Base-by-base conservation (phyloP, 2,113 vertebrate species). In the Tautogolabrus adspersus region DNA sequence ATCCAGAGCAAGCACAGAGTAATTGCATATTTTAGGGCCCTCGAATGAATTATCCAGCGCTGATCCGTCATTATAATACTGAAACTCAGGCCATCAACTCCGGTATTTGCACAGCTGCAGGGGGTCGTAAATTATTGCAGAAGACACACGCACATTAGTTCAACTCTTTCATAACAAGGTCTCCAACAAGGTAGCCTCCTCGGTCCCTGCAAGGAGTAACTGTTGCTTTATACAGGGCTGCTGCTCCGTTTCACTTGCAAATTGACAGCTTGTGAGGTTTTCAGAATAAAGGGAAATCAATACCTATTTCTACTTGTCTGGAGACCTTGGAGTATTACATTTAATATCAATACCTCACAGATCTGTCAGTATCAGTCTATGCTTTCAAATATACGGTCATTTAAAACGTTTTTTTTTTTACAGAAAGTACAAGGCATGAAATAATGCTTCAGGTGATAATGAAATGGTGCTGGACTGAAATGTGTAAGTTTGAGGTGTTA, bases 11-110 rank as follows among this genome's bases (percentile, higher is more conserved):
- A 87, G 81, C 83, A 72, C 63, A 70, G 85, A 90, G 82, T 88
- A 89, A 90, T 88, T 91, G 86, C 89, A 92, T 92, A 91, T 93
- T 92, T 91, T 82, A 91, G 77, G 74, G 61, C 70, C 68, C 79
- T 82, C 67, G 30, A 85, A 92, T 90, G 83, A 92, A 94, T 92
- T 87, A 89, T 86, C 87, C 81, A 77, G 80, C 64, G 37, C 86
- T 76, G 88, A 82, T 87, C 75, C 66, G 79, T 89, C 85, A 88
- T 91, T 79, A 82, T 74, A 63, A 75, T 59, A 64, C 64, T 73
- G 72, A 82, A 85, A 75, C 71, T 66, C 72, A 54, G 49, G 72
- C 80, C 55, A 51, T 90, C 66, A 44, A 85, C 75, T 23, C 47
- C 82, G 85, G 49, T 86, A 86, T 91, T 92, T 91, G 77, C 88